These are phyloP conservation scores for Zaprionus africanus DNA, from an alignment of 1,140 invertebrate genomes.

Conservation along the genomic window DNA sequence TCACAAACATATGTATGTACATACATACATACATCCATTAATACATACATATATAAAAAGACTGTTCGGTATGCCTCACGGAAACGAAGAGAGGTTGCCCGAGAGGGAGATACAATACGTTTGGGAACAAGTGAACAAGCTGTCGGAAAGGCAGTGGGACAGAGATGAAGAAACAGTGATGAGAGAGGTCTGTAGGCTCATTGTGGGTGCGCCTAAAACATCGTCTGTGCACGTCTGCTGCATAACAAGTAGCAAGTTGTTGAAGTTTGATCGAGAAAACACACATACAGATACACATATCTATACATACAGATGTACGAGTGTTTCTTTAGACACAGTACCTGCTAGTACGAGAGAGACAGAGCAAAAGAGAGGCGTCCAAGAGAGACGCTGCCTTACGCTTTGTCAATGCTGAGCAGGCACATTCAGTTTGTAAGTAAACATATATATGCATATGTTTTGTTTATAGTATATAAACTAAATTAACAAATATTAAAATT, in stretches of 20 bases:
- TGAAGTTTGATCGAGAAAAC: constrained; percentile 22
- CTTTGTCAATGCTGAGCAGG: background rate
- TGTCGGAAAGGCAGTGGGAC: constrained; percentile 16
- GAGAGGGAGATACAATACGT: constrained; percentile 3
- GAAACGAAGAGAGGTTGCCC: constrained; percentile 5
- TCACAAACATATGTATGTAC: background rate
- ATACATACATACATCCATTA: background rate
- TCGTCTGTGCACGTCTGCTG: constrained; percentile 46
- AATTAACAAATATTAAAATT: too few species aligned
- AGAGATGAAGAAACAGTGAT: constrained; percentile 24
- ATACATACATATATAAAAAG: background rate
- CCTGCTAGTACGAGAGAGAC: background rate
- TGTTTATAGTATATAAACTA: background rate
- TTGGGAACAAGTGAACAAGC: constrained; percentile 1
- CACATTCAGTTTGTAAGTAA: background rate
- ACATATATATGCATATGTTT: background rate
- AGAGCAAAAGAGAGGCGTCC: background rate
- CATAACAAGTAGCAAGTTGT: constrained; percentile 59
- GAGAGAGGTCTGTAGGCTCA: constrained; percentile 34
- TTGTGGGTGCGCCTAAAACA: constrained; percentile 60
- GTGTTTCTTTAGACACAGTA: constrained; percentile 5
- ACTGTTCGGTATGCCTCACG: background rate
- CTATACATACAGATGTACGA: constrained; percentile 4
- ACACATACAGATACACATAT: constrained; percentile 7
- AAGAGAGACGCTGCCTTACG: background rate